A percentile compares a stretch with the other conserved stretches of the same genome.
phyloP scores from a whole-genome alignment of 2,113 vertebrate genomes.

The Speoplatyrhinus poulsoni region DNA sequence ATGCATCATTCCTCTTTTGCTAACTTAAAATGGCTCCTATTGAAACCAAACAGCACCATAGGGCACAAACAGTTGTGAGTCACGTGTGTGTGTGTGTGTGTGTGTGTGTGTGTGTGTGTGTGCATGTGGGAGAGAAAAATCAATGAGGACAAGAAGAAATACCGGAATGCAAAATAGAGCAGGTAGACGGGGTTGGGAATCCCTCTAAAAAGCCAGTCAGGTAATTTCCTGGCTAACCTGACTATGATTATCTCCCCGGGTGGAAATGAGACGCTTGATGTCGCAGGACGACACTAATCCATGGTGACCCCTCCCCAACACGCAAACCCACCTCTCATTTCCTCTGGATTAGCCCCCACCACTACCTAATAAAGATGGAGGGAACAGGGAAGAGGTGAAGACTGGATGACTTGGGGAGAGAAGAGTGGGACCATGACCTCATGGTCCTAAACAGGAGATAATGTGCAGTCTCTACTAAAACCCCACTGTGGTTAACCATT shows the following conservation, averaged over 20 bases:
- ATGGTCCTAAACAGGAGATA: not conserved
- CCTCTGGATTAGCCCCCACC: slow-evolving; percentile 64
- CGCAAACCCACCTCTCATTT: slow-evolving; percentile 72
- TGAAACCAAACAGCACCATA: no score
- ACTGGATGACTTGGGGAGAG: slow-evolving; percentile 21
- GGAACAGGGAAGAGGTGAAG: not conserved
- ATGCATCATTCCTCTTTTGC: no score
- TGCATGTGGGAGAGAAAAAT: slow-evolving; percentile 16
- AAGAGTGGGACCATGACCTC: not conserved
- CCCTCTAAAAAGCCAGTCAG: slow-evolving; percentile 57
- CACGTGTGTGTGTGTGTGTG: not conserved
- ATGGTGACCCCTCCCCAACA: slow-evolving; percentile 70
- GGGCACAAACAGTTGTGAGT: no score
- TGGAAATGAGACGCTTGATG: slow-evolving; percentile 69
- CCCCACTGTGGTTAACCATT: not conserved
- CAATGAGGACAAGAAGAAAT: slow-evolving; percentile 45
- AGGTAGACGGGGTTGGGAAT: slow-evolving; percentile 57
- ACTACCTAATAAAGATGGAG: slow-evolving; percentile 65
- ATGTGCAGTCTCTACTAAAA: slow-evolving; percentile 16
- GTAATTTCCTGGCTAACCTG: slow-evolving; percentile 75
- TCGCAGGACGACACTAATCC: slow-evolving; percentile 72
- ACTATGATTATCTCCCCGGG: slow-evolving; percentile 72
- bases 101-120: slow-evolving; percentile 3
- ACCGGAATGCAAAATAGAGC: slow-evolving; percentile 54
- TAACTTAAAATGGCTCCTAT: no score